Evolutionary conservation across 2,113 vertebrate species (phyloP).

Genomic region (Chrysemys picta): DNA sequence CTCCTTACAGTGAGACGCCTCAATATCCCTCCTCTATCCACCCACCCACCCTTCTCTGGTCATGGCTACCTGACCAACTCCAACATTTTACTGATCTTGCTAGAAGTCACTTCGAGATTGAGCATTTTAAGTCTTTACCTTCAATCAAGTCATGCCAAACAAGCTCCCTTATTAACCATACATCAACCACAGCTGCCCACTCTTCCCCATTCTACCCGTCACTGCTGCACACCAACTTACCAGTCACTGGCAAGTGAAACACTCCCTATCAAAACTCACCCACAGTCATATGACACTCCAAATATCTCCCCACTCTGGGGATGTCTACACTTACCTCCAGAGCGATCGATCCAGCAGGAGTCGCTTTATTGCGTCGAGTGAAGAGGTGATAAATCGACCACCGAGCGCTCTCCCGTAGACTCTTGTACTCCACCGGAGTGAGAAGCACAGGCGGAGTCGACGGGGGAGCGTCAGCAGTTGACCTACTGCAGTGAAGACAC

Average conservation of each 20-base stretch:
- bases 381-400: too few relatives aligned
- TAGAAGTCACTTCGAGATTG: neutral
- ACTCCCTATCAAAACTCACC: neutral
- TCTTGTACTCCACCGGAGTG: too few relatives aligned
- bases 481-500: too few relatives aligned
- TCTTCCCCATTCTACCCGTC: neutral
- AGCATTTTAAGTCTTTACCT: neutral
- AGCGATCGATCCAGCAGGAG: too few relatives aligned
- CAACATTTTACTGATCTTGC: neutral
- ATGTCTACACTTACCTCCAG: too few relatives aligned
- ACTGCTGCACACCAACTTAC: neutral
- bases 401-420: too few relatives aligned
- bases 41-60: neutral
- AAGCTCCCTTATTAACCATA: neutral
- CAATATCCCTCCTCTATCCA: too few relatives aligned
- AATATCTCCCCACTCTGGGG: neutral
- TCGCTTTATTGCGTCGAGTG: too few relatives aligned
- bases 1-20: too few relatives aligned
- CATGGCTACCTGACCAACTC: fast-evolving
- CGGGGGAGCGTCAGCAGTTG: too few relatives aligned
- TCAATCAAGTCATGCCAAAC: neutral
- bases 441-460: too few relatives aligned
- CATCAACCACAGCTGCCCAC: neutral
- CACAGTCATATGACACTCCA: too few relatives aligned
- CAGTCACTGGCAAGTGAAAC: neutral